phyloP scores from a whole-genome alignment of 1,140 invertebrate species.

The Zaprionus kolodkinae region DNA sequence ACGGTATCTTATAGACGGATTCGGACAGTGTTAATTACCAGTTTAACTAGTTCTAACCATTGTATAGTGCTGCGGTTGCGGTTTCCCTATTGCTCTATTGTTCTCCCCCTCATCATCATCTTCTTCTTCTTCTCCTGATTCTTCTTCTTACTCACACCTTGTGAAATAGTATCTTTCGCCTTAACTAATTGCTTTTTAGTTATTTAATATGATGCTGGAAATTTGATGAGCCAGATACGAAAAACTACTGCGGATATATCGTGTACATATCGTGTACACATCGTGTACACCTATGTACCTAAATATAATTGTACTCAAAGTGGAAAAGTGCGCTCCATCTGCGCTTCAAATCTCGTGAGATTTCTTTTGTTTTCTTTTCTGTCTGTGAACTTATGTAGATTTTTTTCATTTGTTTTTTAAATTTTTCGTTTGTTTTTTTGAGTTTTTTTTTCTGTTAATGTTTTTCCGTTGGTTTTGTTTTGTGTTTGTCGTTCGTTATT shows the following conservation, averaged over 20 bases:
- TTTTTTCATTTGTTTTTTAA: conserved; percentile 6
- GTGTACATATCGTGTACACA: not conserved
- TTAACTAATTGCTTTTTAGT: not conserved
- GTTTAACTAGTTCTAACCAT: conserved; percentile 27
- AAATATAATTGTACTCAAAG: not conserved
- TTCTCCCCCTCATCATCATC: not conserved
- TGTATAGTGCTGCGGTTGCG: not conserved
- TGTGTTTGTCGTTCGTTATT: conserved; percentile 29
- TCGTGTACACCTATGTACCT: not conserved
- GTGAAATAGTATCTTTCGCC: not conserved
- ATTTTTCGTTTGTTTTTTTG: not conserved
- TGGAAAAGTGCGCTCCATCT: conserved; percentile 18
- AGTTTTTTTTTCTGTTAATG: not conserved
- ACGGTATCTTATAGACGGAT: not conserved
- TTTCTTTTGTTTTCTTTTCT: not conserved
- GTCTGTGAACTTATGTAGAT: not conserved
- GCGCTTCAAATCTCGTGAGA: conserved; percentile 13
- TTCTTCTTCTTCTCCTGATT: no score
- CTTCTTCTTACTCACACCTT: not conserved
- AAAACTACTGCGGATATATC: not conserved
- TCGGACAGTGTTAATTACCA: conserved; percentile 22
- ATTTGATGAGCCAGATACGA: not conserved
- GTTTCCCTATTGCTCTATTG: conserved; percentile 27
- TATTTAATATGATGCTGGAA: conserved; percentile 3
- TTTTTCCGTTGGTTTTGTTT: conserved; percentile 34